Conservation (phyloP, 2,113 vertebrate species). For the Clinocottus analis region DNA sequence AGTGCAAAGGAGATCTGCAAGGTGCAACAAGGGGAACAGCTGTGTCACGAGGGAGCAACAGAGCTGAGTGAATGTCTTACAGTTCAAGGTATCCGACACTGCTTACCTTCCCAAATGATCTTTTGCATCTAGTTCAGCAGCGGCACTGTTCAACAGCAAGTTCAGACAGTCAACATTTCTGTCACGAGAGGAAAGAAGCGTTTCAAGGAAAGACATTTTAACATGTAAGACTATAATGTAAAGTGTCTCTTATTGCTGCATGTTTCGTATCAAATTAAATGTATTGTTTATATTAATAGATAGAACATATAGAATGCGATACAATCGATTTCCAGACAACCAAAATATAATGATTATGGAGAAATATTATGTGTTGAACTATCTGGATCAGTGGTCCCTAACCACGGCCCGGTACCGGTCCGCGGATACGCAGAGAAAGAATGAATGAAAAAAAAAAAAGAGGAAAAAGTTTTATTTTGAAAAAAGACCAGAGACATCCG, state of each 20-base stretch:
- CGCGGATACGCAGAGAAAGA: too few relatives aligned
- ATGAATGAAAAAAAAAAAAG: too few relatives aligned
- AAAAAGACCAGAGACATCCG: too few relatives aligned
- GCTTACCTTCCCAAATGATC: constrained; percentile 93
- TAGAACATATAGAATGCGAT: not conserved
- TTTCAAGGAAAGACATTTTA: not conserved
- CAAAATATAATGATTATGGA: not conserved
- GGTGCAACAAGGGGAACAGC: not conserved
- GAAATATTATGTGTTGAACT: too few relatives aligned
- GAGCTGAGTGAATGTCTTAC: not conserved
- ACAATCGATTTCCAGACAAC: not conserved
- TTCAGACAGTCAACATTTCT: constrained; percentile 97
- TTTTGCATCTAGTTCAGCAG: constrained; percentile 89
- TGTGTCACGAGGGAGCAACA: not conserved
- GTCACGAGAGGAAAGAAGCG: constrained; percentile 16
- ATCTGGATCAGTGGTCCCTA: too few relatives aligned
- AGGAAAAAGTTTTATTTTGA: too few relatives aligned
- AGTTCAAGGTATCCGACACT: not conserved
- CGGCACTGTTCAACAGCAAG: constrained; percentile 89
- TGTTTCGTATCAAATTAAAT: not conserved
- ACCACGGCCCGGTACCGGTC: too few relatives aligned
- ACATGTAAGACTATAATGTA: not conserved
- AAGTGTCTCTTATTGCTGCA: not conserved
- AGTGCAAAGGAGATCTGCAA: constrained; percentile 93
- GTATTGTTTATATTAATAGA: not conserved